Evolutionary conservation across 1,140 invertebrate species (phyloP), one percentile per base, ranked within the genome.

Genomic region (Pogonus chalceus): DNA sequence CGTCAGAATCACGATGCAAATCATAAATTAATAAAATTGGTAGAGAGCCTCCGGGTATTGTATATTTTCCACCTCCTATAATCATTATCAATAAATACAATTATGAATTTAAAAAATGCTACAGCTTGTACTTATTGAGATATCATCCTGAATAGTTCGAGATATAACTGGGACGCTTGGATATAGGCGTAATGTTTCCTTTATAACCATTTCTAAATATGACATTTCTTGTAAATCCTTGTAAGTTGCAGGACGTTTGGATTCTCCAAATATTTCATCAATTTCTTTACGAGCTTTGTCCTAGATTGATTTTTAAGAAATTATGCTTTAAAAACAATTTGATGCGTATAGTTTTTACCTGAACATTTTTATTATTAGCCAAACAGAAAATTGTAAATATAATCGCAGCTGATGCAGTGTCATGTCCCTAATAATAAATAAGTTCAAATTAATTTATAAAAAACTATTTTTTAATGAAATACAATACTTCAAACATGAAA

Each of bases 141-240:
- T 56, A 51, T 78, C 80, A 62, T 81, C 74, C 2, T 61, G 67
- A 0, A 81, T 65, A 20, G 66, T 63, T 24, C 85, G 67, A 2
- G 74, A 78, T 58, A 85, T 79, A 14, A 82, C 65, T 20, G 85
- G 83, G 21, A 87, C 84, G 1, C 83, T 77, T 7, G 85, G 85
- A 65, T 77, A 87, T 2, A 85, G 50, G 24, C 82, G 68, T 14
- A 83, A 60, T 1, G 75, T 69, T 64, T 83, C 81, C 65, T 81
- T 87, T n/a, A 86, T 76, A 1, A 77, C 76, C n/a, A 74, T 67
- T 56, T 85, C 84, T 51, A 84, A 57, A 62, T 83, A 84, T 53
- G 76, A 79, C 76, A 87, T 76, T 46, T 79, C 62, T 48, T 76
- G 59, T 1, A 85, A 62, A 59, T 84, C 82, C 16, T 78, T 77